These are phyloP conservation scores for Portunus trituberculatus DNA, from an alignment of 1,140 invertebrate genomes.

Conservation along the genomic window DNA sequence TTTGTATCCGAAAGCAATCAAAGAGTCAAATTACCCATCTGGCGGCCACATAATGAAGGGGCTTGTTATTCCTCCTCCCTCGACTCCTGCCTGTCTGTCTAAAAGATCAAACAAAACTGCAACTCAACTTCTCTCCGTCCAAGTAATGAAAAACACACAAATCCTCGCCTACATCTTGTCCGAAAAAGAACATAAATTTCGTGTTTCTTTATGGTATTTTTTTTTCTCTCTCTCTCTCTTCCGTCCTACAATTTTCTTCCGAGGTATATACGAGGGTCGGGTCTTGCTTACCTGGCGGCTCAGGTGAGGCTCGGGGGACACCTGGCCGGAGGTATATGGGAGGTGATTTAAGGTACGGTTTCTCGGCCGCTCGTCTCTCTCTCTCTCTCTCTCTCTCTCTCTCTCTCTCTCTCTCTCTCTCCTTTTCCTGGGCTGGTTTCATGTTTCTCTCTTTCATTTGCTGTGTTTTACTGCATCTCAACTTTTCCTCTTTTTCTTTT, in stretches of 20 bases:
- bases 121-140: too few relatives aligned
- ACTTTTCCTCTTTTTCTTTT: neutral
- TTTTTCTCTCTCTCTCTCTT: neutral
- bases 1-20: too few relatives aligned
- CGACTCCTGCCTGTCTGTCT: neutral
- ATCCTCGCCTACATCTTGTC: neutral
- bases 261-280: neutral
- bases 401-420: neutral
- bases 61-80: neutral
- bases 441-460: neutral
- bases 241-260: neutral
- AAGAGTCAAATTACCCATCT: too few relatives aligned
- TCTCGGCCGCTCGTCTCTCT: neutral
- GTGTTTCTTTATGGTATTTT: neutral
- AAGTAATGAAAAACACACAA: neutral
- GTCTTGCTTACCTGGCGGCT: neutral
- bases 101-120: neutral
- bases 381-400: too few relatives aligned
- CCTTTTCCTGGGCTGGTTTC: neutral
- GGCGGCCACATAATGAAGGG: neutral
- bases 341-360: conserved; percentile 11
- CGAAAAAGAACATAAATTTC: neutral
- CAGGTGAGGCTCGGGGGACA: neutral
- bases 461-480: neutral
- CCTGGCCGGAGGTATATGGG: neutral